A percentile compares a stretch with the other conserved stretches of the same genome.
These are phyloP conservation scores for Rachycentron canadum DNA, from an alignment of 2,797 vertebrate species.

Conservation along the genomic window DNA sequence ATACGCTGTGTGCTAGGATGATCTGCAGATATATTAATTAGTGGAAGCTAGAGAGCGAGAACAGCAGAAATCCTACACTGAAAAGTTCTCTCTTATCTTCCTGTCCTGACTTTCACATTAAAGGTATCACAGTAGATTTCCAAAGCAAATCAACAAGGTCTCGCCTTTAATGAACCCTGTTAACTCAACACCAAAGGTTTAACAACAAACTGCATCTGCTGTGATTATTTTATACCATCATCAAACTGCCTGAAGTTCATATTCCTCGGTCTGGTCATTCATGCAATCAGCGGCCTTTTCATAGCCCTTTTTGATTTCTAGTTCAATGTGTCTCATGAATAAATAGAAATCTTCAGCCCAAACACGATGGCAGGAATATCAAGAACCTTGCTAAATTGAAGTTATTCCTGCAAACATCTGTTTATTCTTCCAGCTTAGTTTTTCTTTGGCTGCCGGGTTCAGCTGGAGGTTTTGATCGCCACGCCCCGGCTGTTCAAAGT, in stretches of 20 bases:
- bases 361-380: not conserved
- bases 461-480: not conserved
- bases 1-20: too few species aligned
- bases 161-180: not conserved
- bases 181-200: not conserved
- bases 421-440: not conserved
- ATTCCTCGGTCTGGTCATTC: not conserved
- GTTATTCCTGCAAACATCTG: not conserved
- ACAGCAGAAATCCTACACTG: too few species aligned
- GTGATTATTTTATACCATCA: slow-evolving; percentile 1
- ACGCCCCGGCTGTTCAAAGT: slow-evolving; percentile 3
- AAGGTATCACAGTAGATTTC: not conserved
- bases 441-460: not conserved
- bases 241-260: not conserved
- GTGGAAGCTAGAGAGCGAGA: too few species aligned
- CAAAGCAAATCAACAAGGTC: not conserved
- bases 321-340: slow-evolving; percentile 2
- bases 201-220: not conserved
- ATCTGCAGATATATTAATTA: too few species aligned
- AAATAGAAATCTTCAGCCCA: not conserved
- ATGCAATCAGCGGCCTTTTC: not conserved
- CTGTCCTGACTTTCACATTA: not conserved
- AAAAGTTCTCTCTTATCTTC: too few species aligned
- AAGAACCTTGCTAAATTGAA: not conserved
- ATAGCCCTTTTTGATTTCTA: not conserved